Evolutionary conservation across 2,113 vertebrate genomes (phyloP).

Genomic region (Oenanthe oenanthe): DNA sequence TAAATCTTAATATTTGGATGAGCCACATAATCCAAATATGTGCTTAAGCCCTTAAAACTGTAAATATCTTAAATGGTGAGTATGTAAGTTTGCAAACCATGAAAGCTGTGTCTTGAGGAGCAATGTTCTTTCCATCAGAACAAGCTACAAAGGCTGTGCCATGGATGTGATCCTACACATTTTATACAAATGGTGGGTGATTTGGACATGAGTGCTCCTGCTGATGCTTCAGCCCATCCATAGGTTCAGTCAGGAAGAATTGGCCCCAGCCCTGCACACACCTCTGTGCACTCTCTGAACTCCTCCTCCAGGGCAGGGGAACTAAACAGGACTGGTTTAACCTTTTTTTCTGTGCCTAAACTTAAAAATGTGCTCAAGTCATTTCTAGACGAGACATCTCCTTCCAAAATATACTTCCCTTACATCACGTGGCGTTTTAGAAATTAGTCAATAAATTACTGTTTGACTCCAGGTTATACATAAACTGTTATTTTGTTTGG

Average conservation of each 20-base stretch:
- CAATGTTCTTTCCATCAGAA: not conserved
- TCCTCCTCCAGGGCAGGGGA: not conserved
- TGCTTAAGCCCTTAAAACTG: not conserved
- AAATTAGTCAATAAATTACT: conserved; percentile 28
- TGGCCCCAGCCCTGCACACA: not conserved
- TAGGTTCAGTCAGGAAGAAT: not conserved
- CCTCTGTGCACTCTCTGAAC: not conserved
- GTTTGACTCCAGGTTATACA: not conserved
- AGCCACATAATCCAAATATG: not conserved
- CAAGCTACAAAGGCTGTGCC: not conserved
- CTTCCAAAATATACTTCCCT: conserved; percentile 3
- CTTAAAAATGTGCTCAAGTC: not conserved
- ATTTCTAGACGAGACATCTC: conserved; percentile 22
- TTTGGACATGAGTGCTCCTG: not conserved
- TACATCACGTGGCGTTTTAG: not conserved
- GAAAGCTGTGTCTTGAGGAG: not conserved
- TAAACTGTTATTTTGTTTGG: not conserved
- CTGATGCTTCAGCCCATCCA: not conserved
- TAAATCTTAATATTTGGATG: not conserved
- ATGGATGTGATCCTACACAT: rapidly evolving
- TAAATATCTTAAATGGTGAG: not conserved
- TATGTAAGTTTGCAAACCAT: not conserved
- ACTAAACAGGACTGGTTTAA: not conserved
- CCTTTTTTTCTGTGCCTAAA: not conserved
- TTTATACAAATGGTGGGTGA: rapidly evolving